Base-by-base conservation (phyloP, 2,888 invertebrate genomes). In the Frankliniella fusca region DNA sequence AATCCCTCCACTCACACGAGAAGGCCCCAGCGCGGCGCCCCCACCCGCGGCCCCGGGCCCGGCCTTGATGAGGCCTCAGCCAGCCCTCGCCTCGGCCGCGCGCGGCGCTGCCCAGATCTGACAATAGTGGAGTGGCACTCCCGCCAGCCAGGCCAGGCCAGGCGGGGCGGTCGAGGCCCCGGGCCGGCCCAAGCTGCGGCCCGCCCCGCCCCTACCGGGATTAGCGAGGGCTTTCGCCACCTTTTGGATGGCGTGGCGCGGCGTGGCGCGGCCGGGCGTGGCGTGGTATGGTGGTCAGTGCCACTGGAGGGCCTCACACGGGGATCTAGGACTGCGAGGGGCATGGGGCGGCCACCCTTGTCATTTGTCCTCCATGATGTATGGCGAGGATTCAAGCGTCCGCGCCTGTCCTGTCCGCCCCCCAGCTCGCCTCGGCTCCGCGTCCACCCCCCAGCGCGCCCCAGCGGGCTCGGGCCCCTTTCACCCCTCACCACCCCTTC, bases 291-390 rank as follows among this genome's bases (percentile, higher is more conserved):
- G 38, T 38, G 38, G 38, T 38, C 38, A 38, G 38, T 38, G 38
- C 38, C 38, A 38, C 38, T 38, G 38, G 70, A 76, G 70, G 27
- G 70, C 27, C 23, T 76, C 70, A 12, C 70, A 76, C 70, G 70
- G 70, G 27, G 70, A 27, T 76, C 70, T 76, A 76, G 70, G 8
- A 23, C 70, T 23, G 70, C 27, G 23, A 27, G 70, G 70, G 70
- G 11, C 70, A 76, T 12, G 27, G 70, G 70, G 11, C 70, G 70
- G 27, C 70, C 70, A 76, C 70, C 70, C 70, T 23, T 76, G 70
- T 76, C 70, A 76, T 76, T 76, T 76, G 70, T 76, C 70, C 70
- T 23, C 70, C 23, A 23, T 76, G 70, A 76, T 76, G 70, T 76
- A 76, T 76, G 70, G 70, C 12, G 70, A 54, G 70, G 70, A 76